A percentile compares a stretch with the other conserved stretches of the same genome.
These are phyloP conservation scores for Platyscapa corneri DNA, from an alignment of 1,140 invertebrate species.

Conservation along the genomic window DNA sequence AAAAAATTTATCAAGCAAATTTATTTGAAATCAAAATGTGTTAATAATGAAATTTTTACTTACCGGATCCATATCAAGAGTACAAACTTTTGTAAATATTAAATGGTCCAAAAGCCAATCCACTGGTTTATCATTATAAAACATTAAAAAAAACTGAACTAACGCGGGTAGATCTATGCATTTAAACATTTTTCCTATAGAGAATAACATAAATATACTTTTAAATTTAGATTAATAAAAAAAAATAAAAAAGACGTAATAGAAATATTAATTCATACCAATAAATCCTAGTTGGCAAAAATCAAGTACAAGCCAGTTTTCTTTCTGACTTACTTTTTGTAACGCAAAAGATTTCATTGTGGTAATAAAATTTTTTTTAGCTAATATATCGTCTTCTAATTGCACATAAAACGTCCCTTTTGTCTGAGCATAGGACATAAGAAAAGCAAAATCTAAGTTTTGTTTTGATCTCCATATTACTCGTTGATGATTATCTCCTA, in stretches of 20 bases:
- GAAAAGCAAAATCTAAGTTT: constrained; percentile 95
- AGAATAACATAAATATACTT: not conserved
- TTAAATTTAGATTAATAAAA: no score
- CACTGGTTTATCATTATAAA: constrained; percentile 96
- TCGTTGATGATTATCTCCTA: constrained; percentile 91
- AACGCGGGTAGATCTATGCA: constrained; percentile 90
- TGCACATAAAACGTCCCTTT: constrained; percentile 89
- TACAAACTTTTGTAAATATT: constrained; percentile 92
- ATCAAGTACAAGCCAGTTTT: constrained; percentile 94
- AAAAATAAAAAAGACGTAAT: no score
- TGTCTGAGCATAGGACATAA: constrained; percentile 95
- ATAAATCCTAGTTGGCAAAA: constrained; percentile 96
- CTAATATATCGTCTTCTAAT: constrained; percentile 96
- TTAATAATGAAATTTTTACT: constrained; percentile 66
- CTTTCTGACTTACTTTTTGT: constrained; percentile 82
- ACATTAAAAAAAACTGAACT: constrained; percentile 95
- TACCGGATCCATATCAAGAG: constrained; percentile 87
- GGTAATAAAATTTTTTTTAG: constrained; percentile 89
- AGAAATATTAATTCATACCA: constrained; percentile 74
- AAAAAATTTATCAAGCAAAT: constrained; percentile 32
- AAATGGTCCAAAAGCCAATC: constrained; percentile 97
- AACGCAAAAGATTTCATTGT: constrained; percentile 93
- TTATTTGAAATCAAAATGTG: constrained; percentile 20
- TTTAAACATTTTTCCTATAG: constrained; percentile 92
- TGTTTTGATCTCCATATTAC: constrained; percentile 97